phyloP scores from a whole-genome alignment of 35 echinoderm and acorn worm genomes.

The Heliocidaris tuberculata region DNA sequence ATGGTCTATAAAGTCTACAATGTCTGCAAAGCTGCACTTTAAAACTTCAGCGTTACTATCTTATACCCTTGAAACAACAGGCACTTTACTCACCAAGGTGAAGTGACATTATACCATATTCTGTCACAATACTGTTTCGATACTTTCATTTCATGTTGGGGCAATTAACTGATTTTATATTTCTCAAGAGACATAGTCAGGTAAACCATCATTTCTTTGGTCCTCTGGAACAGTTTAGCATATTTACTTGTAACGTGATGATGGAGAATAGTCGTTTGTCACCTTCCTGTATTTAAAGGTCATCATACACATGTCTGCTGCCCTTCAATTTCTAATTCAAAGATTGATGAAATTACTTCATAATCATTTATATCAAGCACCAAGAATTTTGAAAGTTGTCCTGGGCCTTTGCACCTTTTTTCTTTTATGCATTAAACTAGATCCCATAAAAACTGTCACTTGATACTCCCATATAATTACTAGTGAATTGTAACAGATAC shows the following conservation, averaged over 20 bases:
- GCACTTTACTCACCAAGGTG: not conserved
- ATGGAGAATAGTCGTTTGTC: not conserved
- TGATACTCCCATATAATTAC: too few species aligned
- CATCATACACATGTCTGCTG: not conserved
- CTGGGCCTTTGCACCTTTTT: too few species aligned
- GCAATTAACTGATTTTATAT: not conserved
- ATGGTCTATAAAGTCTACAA: not conserved
- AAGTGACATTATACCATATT: not conserved
- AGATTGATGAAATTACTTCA: too few species aligned
- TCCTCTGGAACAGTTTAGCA: not conserved
- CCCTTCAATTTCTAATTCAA: not conserved
- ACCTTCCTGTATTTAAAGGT: not conserved
- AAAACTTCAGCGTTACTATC: not conserved
- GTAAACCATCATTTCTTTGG: not conserved
- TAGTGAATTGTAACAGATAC: too few species aligned
- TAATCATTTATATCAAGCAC: too few species aligned
- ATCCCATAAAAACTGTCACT: too few species aligned
- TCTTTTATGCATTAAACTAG: too few species aligned
- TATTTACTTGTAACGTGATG: not conserved
- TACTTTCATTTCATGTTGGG: not conserved
- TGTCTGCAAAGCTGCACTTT: conserved; percentile 16
- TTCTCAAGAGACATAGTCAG: too few species aligned
- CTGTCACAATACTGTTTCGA: not conserved
- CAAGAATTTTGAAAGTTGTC: too few species aligned
- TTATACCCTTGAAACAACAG: not conserved